phyloP scores from a whole-genome alignment of 2,113 vertebrate genomes.

The Perccottus glenii region DNA sequence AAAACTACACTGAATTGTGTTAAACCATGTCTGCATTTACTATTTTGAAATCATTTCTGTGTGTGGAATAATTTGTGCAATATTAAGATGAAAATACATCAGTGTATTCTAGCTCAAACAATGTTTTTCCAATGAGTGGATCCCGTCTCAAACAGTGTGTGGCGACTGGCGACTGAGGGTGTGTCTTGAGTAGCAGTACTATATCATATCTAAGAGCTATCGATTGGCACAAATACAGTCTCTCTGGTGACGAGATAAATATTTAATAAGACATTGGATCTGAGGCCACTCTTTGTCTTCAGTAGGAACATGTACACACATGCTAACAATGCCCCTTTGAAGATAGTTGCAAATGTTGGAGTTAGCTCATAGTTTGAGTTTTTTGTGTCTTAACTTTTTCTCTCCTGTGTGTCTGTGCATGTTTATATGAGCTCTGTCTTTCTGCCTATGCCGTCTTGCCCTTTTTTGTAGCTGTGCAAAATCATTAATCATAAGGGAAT shows the following conservation, averaged over 20 bases:
- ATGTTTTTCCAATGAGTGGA: slow-evolving; percentile 36
- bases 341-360: slow-evolving; percentile 9
- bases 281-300: slow-evolving; percentile 66
- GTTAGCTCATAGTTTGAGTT: slow-evolving; percentile 14
- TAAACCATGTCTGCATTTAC: too few relatives aligned
- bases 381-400: slow-evolving; percentile 41
- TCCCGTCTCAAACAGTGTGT: slow-evolving; percentile 56
- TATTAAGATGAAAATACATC: too few relatives aligned
- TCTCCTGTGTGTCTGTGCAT: slow-evolving; percentile 19
- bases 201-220: slow-evolving; percentile 87
- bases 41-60: not conserved
- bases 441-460: slow-evolving; percentile 44
- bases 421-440: slow-evolving; percentile 33
- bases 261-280: slow-evolving; percentile 82
- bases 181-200: slow-evolving; percentile 67
- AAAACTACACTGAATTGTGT: too few relatives aligned
- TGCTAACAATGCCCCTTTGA: not conserved
- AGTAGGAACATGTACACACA: slow-evolving; percentile 30
- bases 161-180: slow-evolving; percentile 63
- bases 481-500: slow-evolving; percentile 75
- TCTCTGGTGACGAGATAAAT: slow-evolving; percentile 82
- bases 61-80: not conserved
- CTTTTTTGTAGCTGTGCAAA: slow-evolving; percentile 56
- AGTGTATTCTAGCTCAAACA: not conserved
- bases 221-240: slow-evolving; percentile 82